Base-by-base conservation (phyloP, 53 echinoderm and acorn worm species). In the Antedon mediterranea region DNA sequence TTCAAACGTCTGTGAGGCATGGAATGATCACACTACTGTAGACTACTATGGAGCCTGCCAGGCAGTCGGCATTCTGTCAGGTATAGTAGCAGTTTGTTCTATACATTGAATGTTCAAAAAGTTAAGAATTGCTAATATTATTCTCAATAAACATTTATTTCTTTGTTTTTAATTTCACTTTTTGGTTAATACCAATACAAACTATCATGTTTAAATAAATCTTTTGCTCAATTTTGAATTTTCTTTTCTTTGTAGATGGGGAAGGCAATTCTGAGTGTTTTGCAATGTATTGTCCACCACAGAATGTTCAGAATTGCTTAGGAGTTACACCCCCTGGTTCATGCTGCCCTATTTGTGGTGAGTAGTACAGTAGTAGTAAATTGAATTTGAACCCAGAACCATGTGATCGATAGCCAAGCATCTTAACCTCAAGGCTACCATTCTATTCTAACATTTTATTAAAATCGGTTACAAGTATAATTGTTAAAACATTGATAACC, bases 321-420 rank as follows among this genome's bases (percentile, higher is more conserved):
- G 98, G 92, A 32, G 81, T 93, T 29, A 88, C 88, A 78, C 98
- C 98, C 73, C 98, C 98, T 13, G 98, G 98, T 13, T 87, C 88
- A 31, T 98, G 98, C 87, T 98, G 98, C 41, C 98, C 98, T 14
- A 78, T 98, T 0, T 98, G 98, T 88, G 98, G 98, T 98, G 83
- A 88, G 89, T 84, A 18, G 11, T 11, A 37, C 4, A 6, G 37
- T 6, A 6, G 4, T 4, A 37, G 11, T 11, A 37, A 11, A 6
- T 4, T 6, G 11, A 37, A 37, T 11, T 6, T 37, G 37, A 37
- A 11, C 37, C 4, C 37, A n/a, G n/a, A n/a, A n/a, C n/a, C n/a
- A n/a, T n/a, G n/a, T n/a, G n/a, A n/a, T n/a, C n/a, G n/a, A n/a
- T n/a, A n/a, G n/a, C n/a, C n/a, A n/a, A n/a, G n/a, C n/a, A n/a